Conservation (phyloP, 2,113 vertebrate species). For the Gymnobelideus leadbeateri region DNA sequence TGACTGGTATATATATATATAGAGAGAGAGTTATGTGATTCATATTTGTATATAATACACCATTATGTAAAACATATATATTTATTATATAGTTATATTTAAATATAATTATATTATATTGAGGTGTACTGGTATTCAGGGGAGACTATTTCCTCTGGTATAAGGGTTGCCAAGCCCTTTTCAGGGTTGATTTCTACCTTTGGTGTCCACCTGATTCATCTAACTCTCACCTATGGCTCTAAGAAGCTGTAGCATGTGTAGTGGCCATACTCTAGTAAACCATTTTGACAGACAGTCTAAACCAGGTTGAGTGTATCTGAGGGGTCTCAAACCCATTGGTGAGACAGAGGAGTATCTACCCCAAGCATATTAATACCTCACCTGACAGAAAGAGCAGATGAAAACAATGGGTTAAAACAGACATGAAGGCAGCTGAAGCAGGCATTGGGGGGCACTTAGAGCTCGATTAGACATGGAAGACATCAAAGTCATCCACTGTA, state of each 20-base stretch:
- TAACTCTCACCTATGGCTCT: neutral
- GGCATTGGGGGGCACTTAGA: neutral
- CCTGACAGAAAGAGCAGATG: neutral
- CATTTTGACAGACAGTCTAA: neutral
- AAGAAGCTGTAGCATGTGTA: neutral
- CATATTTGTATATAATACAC: no score
- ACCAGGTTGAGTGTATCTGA: neutral
- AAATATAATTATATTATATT: neutral
- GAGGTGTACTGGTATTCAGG: neutral
- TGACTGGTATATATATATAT: no score
- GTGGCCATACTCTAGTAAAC: neutral
- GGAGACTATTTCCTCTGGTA: neutral
- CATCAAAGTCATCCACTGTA: neutral
- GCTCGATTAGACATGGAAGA: neutral
- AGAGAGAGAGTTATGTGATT: no score
- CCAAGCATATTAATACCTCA: no score
- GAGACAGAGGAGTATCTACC: neutral
- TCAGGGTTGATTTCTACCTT: neutral
- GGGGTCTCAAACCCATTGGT: neutral
- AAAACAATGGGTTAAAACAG: neutral
- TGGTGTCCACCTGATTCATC: neutral
- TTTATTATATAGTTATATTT: neutral
- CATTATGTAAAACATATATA: no score
- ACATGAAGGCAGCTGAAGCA: neutral
- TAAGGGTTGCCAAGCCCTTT: neutral